These are phyloP conservation scores for Pseudococcus viburni DNA, from an alignment of 2,888 invertebrate genomes.

Conservation along the genomic window DNA sequence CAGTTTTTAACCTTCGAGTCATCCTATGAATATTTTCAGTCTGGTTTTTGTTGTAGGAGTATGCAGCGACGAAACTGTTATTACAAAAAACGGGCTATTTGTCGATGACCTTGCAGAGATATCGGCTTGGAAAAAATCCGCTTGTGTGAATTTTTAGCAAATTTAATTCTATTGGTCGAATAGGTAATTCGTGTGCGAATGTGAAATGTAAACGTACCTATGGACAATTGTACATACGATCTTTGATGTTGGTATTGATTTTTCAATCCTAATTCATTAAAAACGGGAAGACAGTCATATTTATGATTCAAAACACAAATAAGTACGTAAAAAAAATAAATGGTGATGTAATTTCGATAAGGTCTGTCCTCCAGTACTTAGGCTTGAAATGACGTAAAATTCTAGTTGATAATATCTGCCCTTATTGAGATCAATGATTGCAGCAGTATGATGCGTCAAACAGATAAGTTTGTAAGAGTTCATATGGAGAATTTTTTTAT, in stretches of 20 bases:
- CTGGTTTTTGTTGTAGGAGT: not conserved
- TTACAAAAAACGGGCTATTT: slow-evolving; percentile 1
- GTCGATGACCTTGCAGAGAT: slow-evolving; percentile 15
- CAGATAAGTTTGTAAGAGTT: not conserved
- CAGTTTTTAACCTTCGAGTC: slow-evolving; percentile 13
- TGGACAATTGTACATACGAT: not conserved
- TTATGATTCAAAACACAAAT: not conserved
- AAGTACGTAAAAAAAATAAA: not conserved
- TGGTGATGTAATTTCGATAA: not conserved
- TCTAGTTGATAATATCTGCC: not conserved
- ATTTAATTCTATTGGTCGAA: not conserved
- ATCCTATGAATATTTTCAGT: slow-evolving; percentile 10
- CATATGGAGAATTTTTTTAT: not conserved
- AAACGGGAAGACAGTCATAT: not conserved
- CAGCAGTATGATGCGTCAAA: not conserved
- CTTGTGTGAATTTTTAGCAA: not conserved
- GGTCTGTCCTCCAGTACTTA: not conserved
- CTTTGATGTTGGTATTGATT: not conserved
- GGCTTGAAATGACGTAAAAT: not conserved
- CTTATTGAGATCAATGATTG: not conserved
- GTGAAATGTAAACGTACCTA: no score
- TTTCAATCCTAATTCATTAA: not conserved
- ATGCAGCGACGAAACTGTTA: not conserved
- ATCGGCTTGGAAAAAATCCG: not conserved
- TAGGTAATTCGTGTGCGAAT: not conserved